Base-by-base conservation (phyloP, 2,797 vertebrate genomes). In the Sebastes aleutianus region DNA sequence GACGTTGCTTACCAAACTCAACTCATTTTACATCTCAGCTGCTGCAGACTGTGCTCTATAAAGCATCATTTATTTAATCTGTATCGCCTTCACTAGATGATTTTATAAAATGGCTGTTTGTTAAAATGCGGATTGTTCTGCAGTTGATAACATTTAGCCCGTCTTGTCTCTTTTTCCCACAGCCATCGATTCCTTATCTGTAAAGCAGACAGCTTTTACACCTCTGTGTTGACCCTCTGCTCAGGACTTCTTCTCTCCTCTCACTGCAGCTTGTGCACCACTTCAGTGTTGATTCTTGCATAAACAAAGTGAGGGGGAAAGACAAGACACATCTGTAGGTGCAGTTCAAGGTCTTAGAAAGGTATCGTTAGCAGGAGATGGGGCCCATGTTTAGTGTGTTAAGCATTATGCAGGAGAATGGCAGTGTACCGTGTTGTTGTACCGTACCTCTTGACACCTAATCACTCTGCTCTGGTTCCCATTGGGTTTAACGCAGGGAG, bases 301-400 rank as follows among this genome's bases (percentile, higher is more conserved):
- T 29, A 50, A 70, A 68, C n/a, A 58, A 63, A 22, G 20, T 16
- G 16, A 56, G 22, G 5, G 20, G 6, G n/a, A 70, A 66, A 57
- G 50, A 83, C 5, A 83, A 58, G 24, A 59, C 47, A 76, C 36
- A 76, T 70, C 8, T 76, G 11, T 53, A 65, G 43, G 36, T 81
- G 84, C 50, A 89, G 69, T 73, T 82, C 34, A 74, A 77, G 66
- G 50, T 77, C 34, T 78, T 20, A 26, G 70, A 82, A 53, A 29
- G 63, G 61, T 63, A 75, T 70, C 16, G 1, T 34, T 80, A 80
- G 78, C 68, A 78, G 61, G 62, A 78, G 34, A 57, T 22, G 1
- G 39, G 64, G 32, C 22, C 29, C 77, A 70, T 70, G 70, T 18
- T 63, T 83, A 86, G 74, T 65, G n/a, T 64, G 47, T 84, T 80